Conservation (phyloP, 2,113 vertebrate species). For the Cacatua alba region DNA sequence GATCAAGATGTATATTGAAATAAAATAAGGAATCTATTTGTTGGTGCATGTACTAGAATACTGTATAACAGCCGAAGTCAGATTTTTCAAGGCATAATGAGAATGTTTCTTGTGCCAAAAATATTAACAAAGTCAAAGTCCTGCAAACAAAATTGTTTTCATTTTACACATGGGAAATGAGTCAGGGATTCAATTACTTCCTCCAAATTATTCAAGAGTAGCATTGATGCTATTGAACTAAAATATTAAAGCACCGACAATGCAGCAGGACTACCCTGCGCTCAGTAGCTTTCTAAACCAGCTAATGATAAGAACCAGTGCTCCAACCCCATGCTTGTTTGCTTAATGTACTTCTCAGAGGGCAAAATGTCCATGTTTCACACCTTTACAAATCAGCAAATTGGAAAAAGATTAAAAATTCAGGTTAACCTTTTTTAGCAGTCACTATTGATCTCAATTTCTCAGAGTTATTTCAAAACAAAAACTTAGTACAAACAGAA, state of each 20-base stretch:
- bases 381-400: background rate
- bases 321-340: background rate
- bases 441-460: background rate
- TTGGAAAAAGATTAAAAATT: background rate
- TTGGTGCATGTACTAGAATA: background rate
- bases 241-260: background rate
- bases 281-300: background rate
- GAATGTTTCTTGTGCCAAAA: background rate
- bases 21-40: background rate
- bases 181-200: background rate
- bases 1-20: background rate
- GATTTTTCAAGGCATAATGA: background rate
- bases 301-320: background rate
- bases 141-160: background rate
- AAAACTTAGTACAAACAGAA: background rate
- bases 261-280: background rate
- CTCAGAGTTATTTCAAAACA: background rate
- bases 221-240: background rate
- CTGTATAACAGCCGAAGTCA: accelerated
- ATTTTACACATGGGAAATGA: background rate
- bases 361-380: background rate
- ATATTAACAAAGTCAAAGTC: background rate
- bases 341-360: background rate
- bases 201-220: background rate
- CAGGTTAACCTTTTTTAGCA: background rate